These are phyloP conservation scores for Paedocypris sp. DNA, from an alignment of 2,113 vertebrate species.

Conservation along the genomic window DNA sequence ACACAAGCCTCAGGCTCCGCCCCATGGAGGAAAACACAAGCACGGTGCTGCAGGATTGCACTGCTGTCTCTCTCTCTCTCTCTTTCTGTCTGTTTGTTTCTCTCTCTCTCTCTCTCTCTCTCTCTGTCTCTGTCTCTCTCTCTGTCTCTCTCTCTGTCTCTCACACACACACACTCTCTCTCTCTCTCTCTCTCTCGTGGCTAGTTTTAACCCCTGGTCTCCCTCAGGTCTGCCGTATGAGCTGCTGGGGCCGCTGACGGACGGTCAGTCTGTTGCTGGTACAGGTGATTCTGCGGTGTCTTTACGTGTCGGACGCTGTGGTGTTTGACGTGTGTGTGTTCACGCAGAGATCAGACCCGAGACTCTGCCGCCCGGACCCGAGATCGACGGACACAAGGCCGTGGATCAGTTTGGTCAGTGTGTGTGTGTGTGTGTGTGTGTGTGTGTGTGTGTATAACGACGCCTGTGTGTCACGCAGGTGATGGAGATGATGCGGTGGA, in stretches of 20 bases:
- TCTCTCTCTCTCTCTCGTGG: no score
- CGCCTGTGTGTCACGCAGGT: slow-evolving; percentile 28
- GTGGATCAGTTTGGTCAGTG: slow-evolving; percentile 33
- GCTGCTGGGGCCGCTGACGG: slow-evolving; percentile 37
- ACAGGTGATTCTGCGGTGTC: no score
- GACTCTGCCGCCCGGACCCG: slow-evolving; percentile 32
- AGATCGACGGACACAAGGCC: slow-evolving; percentile 32
- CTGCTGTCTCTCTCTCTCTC: no score
- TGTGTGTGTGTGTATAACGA: slow-evolving; percentile 16
- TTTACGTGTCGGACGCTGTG: neutral
- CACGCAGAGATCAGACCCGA: slow-evolving; percentile 21
- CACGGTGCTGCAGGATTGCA: no score
- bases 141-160: no score
- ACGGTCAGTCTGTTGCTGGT: slow-evolving; percentile 28
- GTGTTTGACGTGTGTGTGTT: slow-evolving; percentile 1
- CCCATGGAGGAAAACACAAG: no score
- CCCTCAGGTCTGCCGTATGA: slow-evolving; percentile 34
- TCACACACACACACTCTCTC: no score
- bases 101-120: no score
- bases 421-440: slow-evolving; percentile 1
- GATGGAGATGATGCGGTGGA: slow-evolving; percentile 38
- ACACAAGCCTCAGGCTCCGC: no score
- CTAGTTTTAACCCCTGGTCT: neutral
- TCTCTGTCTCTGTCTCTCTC: no score
- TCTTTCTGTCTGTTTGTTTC: no score